Evolutionary conservation across 2,888 invertebrate species (phyloP).

Genomic region (Chelonus formosanus): DNA sequence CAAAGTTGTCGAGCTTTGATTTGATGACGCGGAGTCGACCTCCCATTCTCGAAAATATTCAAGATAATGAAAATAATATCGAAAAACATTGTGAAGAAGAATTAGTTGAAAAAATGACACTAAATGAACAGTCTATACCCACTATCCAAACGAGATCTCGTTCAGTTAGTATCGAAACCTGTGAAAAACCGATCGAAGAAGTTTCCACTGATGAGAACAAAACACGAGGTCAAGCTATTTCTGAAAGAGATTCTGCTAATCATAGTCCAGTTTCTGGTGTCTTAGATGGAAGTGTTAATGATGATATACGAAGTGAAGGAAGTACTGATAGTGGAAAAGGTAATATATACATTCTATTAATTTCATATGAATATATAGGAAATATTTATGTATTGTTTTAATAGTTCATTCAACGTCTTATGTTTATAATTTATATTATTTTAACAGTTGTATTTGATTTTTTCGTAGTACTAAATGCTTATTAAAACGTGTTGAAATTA

Average conservation of each 20-base stretch:
- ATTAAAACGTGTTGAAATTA: background rate
- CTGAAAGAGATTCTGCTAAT: conserved; percentile 77
- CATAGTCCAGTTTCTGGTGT: conserved; percentile 80
- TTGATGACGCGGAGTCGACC: conserved; percentile 45
- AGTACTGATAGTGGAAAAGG: conserved; percentile 88
- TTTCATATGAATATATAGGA: background rate
- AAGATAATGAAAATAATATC: conserved; percentile 6
- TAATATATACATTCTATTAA: conserved; percentile 45
- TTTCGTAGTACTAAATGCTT: background rate
- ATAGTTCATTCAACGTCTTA: too few species aligned
- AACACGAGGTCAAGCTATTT: conserved; percentile 58
- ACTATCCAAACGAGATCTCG: conserved; percentile 19
- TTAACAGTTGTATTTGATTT: background rate
- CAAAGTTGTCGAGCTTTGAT: conserved; percentile 48
- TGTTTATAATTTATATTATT: too few species aligned
- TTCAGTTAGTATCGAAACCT: conserved; percentile 30
- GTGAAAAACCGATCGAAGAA: conserved; percentile 22
- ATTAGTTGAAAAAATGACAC: conserved; percentile 52
- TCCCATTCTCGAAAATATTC: conserved; percentile 23
- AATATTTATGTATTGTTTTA: background rate
- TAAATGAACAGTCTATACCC: conserved; percentile 45
- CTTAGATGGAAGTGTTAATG: conserved; percentile 66
- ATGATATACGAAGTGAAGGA: conserved; percentile 68
- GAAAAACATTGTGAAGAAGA: background rate
- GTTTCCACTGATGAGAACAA: conserved; percentile 38